Conservation (phyloP, 2,888 invertebrate species). For the Andricus curvator region DNA sequence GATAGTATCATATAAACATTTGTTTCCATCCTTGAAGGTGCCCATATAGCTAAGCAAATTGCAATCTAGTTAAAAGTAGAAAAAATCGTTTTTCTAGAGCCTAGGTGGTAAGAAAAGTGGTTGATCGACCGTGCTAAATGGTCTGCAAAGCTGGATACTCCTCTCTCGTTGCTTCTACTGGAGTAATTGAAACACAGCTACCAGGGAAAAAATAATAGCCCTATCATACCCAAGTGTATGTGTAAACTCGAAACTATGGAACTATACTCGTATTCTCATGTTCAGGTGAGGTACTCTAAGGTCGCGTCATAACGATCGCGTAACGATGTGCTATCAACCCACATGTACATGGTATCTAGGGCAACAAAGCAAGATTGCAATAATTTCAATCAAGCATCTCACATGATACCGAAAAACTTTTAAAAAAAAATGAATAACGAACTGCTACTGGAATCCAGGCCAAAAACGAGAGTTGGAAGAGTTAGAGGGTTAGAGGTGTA, state of each 20-base stretch:
- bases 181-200: background rate
- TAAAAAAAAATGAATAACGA: background rate
- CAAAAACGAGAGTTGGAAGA: constrained; percentile 37
- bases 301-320: constrained; percentile 13
- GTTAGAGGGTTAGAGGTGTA: constrained; percentile 46
- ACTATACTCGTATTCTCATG: background rate
- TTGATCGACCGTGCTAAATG: background rate
- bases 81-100: background rate
- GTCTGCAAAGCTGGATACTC: background rate
- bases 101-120: background rate
- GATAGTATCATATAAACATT: too few species aligned
- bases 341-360: background rate
- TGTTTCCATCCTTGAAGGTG: too few species aligned
- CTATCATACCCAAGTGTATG: background rate
- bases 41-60: background rate
- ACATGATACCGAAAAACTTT: background rate
- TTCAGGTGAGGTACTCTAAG: constrained; percentile 8
- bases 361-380: background rate
- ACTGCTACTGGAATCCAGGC: background rate
- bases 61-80: background rate
- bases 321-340: constrained; percentile 2
- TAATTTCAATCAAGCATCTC: background rate
- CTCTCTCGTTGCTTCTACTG: background rate
- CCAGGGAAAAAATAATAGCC: background rate
- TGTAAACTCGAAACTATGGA: background rate